A percentile compares a stretch with the other conserved stretches of the same genome.
These are phyloP conservation scores for Uropetala carovei DNA, from an alignment of 2,888 invertebrate species.

Conservation along the genomic window DNA sequence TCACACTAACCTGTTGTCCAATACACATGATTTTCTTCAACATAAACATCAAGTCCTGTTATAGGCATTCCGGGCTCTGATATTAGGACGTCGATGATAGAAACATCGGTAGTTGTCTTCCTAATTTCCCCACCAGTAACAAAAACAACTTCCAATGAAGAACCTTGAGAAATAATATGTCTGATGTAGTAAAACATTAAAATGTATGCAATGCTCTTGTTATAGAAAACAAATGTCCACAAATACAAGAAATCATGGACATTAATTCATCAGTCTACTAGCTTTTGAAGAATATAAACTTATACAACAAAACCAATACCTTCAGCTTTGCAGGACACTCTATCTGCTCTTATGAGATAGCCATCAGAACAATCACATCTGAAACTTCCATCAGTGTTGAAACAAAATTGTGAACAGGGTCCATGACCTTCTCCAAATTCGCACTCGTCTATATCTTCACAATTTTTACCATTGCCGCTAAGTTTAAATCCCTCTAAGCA, in stretches of 20 bases:
- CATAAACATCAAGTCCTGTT: slow-evolving; percentile 78
- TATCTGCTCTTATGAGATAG: slow-evolving; percentile 75
- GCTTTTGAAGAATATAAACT: neutral
- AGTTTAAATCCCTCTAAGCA: slow-evolving; percentile 81
- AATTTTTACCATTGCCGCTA: slow-evolving; percentile 77
- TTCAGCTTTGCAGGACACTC: slow-evolving; percentile 71
- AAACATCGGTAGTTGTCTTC: slow-evolving; percentile 70
- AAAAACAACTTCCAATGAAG: slow-evolving; percentile 72
- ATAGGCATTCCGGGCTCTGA: slow-evolving; percentile 72
- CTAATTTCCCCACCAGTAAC: slow-evolving; percentile 72
- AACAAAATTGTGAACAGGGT: slow-evolving; percentile 82
- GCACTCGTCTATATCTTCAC: slow-evolving; percentile 87
- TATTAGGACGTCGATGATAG: slow-evolving; percentile 71
- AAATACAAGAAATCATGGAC: neutral
- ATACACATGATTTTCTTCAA: slow-evolving; percentile 75
- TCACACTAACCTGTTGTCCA: slow-evolving; percentile 74
- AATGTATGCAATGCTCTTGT: too few species aligned
- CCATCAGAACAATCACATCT: slow-evolving; percentile 80
- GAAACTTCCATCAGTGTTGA: slow-evolving; percentile 78
- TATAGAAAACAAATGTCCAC: too few species aligned
- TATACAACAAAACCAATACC: slow-evolving; percentile 72
- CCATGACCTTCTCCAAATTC: slow-evolving; percentile 71
- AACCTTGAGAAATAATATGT: slow-evolving; percentile 70
- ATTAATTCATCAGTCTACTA: neutral
- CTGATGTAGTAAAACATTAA: neutral